Evolutionary conservation across 2,888 invertebrate genomes (phyloP).

Genomic region (Drosophila conformis): DNA sequence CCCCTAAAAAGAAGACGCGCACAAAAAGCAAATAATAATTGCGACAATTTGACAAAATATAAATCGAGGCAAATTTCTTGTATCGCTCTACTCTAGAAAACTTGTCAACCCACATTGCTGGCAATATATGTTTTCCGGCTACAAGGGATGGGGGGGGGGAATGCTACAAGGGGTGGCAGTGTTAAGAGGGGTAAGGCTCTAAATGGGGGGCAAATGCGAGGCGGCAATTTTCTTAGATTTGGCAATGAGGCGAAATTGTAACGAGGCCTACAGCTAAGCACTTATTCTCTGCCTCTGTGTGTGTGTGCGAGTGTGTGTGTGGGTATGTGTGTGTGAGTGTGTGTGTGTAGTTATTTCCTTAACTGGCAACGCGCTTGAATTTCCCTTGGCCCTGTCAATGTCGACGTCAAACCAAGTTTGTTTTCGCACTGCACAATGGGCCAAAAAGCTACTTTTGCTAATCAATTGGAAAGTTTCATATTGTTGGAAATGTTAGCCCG

Average conservation of each 20-base stretch:
- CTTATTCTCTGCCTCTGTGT: neutral
- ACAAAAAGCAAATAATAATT: slow-evolving; percentile 73
- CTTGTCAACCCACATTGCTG: slow-evolving; percentile 67
- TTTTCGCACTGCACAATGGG: slow-evolving; percentile 23
- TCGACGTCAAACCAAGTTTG: slow-evolving; percentile 60
- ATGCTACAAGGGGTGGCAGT: neutral
- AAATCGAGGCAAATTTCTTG: slow-evolving; percentile 63
- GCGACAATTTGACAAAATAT: slow-evolving; percentile 71
- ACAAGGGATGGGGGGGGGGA: neutral
- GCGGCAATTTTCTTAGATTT: slow-evolving; percentile 58
- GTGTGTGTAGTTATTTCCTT: slow-evolving; percentile 42
- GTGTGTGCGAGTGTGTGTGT: neutral
- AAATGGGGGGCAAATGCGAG: slow-evolving; percentile 14
- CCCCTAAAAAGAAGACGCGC: slow-evolving; percentile 16
- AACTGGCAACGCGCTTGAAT: slow-evolving; percentile 61
- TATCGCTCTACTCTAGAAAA: slow-evolving; percentile 59
- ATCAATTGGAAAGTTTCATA: neutral
- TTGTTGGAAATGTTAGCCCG: neutral
- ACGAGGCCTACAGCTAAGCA: slow-evolving; percentile 49
- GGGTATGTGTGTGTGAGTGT: neutral
- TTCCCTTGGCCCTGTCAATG: slow-evolving; percentile 66
- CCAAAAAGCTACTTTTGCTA: neutral
- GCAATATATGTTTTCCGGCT: slow-evolving; percentile 46
- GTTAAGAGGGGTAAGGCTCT: neutral
- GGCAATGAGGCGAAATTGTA: slow-evolving; percentile 71